Evolutionary conservation across 2,888 invertebrate genomes (phyloP).

Genomic region (Oasisia sp.): DNA sequence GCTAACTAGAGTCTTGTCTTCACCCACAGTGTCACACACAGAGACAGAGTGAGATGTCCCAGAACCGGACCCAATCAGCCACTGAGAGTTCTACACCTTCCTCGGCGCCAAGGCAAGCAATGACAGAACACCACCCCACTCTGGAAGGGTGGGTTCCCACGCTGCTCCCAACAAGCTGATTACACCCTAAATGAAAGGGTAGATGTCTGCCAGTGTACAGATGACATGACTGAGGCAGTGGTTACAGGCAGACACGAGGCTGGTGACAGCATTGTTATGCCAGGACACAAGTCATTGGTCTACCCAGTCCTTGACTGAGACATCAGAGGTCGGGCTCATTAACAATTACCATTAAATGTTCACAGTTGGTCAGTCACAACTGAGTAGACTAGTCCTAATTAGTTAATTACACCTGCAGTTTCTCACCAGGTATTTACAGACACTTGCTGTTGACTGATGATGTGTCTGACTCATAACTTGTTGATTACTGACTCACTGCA

Average conservation of each 20-base stretch:
- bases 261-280: not conserved
- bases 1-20: too few species aligned
- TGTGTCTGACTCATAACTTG: not conserved
- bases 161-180: not conserved
- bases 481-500: not conserved
- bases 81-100: not conserved
- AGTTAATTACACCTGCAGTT: not conserved
- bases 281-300: too few species aligned
- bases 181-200: not conserved
- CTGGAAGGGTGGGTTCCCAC: not conserved
- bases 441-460: not conserved
- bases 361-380: not conserved
- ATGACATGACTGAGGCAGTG: not conserved
- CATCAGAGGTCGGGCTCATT: not conserved
- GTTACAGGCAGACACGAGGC: not conserved
- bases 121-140: not conserved
- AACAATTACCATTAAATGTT: not conserved
- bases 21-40: too few species aligned
- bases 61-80: not conserved
- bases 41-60: not conserved
- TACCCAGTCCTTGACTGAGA: not conserved
- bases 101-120: not conserved
- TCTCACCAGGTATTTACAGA: not conserved
- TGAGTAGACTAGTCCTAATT: not conserved
- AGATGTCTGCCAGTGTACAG: not conserved